These are phyloP conservation scores for Villa cingulata DNA, from an alignment of 2,888 invertebrate species.

Conservation along the genomic window DNA sequence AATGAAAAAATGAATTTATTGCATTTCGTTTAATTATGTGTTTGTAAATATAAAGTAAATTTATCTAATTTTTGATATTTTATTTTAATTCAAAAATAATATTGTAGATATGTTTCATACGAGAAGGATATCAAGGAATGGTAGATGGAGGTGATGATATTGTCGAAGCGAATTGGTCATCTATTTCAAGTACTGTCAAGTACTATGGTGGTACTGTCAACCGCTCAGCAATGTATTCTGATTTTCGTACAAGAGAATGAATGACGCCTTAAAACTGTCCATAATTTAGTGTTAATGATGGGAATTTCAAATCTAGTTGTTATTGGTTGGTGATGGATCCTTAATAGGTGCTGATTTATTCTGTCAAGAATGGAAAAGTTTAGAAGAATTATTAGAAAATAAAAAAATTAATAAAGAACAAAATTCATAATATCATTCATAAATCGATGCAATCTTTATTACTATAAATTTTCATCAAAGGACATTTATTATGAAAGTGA, in stretches of 20 bases:
- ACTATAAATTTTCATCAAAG: slow-evolving; percentile 98
- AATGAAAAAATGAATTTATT: too few species aligned
- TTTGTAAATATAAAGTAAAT: too few species aligned
- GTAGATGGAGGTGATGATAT: slow-evolving; percentile 94
- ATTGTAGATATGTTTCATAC: slow-evolving; percentile 49
- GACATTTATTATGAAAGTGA: slow-evolving; percentile 99
- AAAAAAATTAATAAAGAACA: slow-evolving; percentile 68
- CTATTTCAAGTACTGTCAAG: slow-evolving; percentile 96
- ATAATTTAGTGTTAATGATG: slow-evolving; percentile 71
- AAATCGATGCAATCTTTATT: slow-evolving; percentile 93
- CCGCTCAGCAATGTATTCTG: slow-evolving; percentile 92
- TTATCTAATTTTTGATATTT: too few species aligned
- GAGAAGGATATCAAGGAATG: slow-evolving; percentile 91
- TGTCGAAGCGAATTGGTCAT: slow-evolving; percentile 90
- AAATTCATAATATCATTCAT: slow-evolving; percentile 54
- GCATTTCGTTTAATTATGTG: too few species aligned
- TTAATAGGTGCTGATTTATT: slow-evolving; percentile 95
- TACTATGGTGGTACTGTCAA: slow-evolving; percentile 98
- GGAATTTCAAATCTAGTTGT: slow-evolving; percentile 89
- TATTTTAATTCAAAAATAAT: too few species aligned
- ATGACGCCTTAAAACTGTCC: slow-evolving; percentile 91
- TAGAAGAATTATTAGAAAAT: slow-evolving; percentile 66
- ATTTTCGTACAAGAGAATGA: slow-evolving; percentile 79
- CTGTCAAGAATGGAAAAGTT: slow-evolving; percentile 79
- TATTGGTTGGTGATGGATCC: slow-evolving; percentile 98